Conservation (phyloP, 2,797 vertebrate genomes). For the Melanotaenia nigrans region DNA sequence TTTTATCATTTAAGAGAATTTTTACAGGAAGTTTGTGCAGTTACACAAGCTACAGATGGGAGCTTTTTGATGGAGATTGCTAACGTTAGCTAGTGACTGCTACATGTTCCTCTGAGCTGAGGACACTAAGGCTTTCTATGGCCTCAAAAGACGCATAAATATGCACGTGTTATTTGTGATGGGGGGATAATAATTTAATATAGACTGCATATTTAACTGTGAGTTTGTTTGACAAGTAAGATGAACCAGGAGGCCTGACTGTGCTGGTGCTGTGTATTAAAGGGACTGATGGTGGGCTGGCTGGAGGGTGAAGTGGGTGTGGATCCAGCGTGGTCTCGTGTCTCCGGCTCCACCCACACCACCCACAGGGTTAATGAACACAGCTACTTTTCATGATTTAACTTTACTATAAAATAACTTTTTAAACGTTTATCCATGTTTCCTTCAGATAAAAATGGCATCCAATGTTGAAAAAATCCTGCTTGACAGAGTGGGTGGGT, state of each 20-base stretch:
- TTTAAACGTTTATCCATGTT: too few species aligned
- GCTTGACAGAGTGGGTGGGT: too few species aligned
- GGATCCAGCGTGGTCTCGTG: constrained; percentile 50
- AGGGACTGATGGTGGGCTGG: constrained; percentile 27
- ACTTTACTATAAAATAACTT: too few species aligned
- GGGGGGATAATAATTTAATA: rapidly evolving
- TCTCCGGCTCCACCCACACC: constrained; percentile 59
- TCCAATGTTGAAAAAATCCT: too few species aligned
- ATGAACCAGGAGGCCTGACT: constrained; percentile 20
- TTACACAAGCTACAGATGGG: neutral
- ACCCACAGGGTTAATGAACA: too few species aligned
- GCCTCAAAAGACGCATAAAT: too few species aligned
- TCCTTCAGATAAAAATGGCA: too few species aligned
- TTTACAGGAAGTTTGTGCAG: neutral
- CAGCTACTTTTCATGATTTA: too few species aligned
- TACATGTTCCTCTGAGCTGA: constrained; percentile 22
- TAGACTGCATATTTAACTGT: rapidly evolving
- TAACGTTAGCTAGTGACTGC: constrained; percentile 48
- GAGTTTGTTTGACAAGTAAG: rapidly evolving
- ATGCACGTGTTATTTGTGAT: rapidly evolving
- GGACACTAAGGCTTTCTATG: neutral
- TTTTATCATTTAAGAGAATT: rapidly evolving
- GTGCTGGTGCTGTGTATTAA: constrained; percentile 32
- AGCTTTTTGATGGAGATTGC: constrained; percentile 19
- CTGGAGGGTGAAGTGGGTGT: constrained; percentile 39